A percentile compares a stretch with the other conserved stretches of the same genome.
phyloP scores from a whole-genome alignment of 35 echinoderm and acorn worm species.

The Nesometra sesokonis region DNA sequence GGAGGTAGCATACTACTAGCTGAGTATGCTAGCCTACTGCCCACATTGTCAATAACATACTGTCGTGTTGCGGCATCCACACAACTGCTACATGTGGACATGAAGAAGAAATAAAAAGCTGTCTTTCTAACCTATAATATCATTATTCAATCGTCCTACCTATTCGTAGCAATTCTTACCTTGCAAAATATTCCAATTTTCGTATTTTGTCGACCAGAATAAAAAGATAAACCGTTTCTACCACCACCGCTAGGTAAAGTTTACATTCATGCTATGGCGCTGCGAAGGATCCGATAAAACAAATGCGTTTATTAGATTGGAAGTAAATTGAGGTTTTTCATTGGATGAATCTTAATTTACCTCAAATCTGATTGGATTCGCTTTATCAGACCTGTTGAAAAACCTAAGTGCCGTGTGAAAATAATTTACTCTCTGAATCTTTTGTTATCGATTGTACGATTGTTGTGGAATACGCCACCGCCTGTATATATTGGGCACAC shows the following conservation, averaged over 20 bases:
- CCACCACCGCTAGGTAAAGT: background rate
- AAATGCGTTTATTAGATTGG: background rate
- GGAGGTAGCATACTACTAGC: too few species aligned
- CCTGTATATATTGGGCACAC: background rate
- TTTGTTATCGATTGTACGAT: background rate
- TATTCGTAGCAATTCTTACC: too few species aligned
- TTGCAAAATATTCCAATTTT: background rate
- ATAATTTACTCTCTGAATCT: background rate
- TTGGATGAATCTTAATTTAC: background rate
- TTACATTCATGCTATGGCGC: background rate
- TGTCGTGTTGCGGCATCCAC: too few species aligned
- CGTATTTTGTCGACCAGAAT: background rate
- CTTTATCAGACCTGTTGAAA: background rate
- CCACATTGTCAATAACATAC: too few species aligned
- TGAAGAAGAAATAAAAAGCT: too few species aligned
- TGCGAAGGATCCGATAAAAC: background rate
- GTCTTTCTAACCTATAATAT: too few species aligned
- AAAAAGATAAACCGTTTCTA: background rate
- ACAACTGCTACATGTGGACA: too few species aligned
- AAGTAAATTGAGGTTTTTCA: background rate
- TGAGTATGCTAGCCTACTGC: too few species aligned
- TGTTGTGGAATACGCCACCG: background rate
- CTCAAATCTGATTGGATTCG: background rate
- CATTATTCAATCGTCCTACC: too few species aligned
- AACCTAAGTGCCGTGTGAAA: background rate